Conservation (phyloP, 2,113 vertebrate species). For the Harpagus bidentatus region DNA sequence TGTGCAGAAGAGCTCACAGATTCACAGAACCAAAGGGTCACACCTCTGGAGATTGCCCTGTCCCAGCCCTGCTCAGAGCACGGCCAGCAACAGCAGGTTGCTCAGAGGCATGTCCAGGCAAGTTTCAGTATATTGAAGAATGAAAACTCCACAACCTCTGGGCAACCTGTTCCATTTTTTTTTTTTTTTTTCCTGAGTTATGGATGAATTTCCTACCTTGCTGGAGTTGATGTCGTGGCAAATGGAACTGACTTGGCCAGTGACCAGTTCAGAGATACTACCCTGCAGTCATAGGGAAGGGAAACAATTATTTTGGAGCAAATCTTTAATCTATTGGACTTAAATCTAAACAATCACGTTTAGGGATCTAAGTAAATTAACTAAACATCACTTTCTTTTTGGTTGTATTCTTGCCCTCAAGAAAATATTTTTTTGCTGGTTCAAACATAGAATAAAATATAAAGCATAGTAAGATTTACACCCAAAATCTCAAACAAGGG, state of each 20-base stretch:
- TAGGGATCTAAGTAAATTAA: not conserved
- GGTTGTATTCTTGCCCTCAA: not conserved
- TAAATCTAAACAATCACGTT: not conserved
- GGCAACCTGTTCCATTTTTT: not conserved
- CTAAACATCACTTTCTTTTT: not conserved
- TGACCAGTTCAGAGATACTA: not conserved
- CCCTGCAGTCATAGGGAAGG: not conserved
- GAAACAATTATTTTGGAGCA: not conserved
- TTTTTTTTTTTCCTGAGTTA: not conserved
- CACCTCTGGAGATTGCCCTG: not conserved
- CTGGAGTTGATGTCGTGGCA: not conserved
- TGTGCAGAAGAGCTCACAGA: not conserved
- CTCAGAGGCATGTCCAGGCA: not conserved
- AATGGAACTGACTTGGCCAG: not conserved
- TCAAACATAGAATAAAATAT: not conserved
- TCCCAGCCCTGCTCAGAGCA: not conserved
- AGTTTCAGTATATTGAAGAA: not conserved
- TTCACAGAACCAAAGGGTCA: not conserved
- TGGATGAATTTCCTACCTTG: not conserved
- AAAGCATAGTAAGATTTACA: not conserved
- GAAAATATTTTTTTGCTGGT: not conserved
- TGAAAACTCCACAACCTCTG: not conserved
- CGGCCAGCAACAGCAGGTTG: not conserved
- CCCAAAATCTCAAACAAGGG: not conserved
- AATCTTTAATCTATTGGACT: not conserved